A percentile compares a stretch with the other conserved stretches of the same genome.
These are phyloP conservation scores for Vidua macroura DNA, from an alignment of 2,113 vertebrate genomes.

Conservation along the genomic window DNA sequence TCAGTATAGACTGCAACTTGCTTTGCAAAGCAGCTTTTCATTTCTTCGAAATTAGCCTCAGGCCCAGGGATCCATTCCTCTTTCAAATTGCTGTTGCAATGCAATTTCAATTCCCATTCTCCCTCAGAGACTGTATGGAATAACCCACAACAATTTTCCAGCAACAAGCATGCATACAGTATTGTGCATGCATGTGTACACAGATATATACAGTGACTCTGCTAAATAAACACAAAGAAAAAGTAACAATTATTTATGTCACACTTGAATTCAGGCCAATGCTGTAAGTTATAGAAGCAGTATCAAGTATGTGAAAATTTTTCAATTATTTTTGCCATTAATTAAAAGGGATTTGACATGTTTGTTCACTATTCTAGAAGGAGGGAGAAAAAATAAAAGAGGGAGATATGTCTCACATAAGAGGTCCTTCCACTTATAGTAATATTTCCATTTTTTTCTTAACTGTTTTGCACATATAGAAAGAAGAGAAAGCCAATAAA, in stretches of 20 bases:
- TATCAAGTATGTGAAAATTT: not conserved
- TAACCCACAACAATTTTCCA: not conserved
- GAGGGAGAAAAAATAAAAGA: accelerated
- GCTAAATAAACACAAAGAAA: not conserved
- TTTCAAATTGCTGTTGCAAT: not conserved
- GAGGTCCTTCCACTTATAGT: not conserved
- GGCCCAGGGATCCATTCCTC: not conserved
- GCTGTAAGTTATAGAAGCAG: not conserved
- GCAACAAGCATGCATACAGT: not conserved
- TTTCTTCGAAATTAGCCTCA: not conserved
- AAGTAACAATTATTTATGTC: not conserved
- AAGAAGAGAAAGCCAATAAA: not conserved
- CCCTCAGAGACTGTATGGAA: not conserved
- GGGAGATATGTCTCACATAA: not conserved
- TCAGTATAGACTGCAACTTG: not conserved
- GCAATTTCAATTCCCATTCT: not conserved
- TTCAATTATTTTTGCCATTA: not conserved
- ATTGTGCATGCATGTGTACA: not conserved
- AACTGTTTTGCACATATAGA: not conserved
- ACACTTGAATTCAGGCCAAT: not conserved
- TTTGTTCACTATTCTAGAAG: not conserved
- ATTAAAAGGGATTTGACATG: not conserved
- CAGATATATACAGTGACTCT: not conserved
- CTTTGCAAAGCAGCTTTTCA: not conserved
- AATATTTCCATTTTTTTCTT: not conserved